These are phyloP conservation scores for Pachydiplax longipennis DNA, from an alignment of 2,888 invertebrate species.

Conservation along the genomic window DNA sequence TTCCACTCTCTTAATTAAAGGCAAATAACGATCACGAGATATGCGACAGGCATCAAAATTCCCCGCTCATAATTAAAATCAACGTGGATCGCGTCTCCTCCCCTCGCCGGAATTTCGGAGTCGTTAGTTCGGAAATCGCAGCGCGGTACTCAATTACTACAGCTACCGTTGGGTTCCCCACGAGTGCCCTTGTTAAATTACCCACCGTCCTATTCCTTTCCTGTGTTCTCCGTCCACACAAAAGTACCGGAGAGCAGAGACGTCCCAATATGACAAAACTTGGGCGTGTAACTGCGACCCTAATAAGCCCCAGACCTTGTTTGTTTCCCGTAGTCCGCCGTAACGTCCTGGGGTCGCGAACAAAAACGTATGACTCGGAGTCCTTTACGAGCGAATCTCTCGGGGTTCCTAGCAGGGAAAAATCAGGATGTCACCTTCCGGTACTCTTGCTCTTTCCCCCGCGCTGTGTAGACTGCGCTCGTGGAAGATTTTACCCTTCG, in stretches of 20 bases:
- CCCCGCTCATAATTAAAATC: no score
- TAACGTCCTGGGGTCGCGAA: neutral
- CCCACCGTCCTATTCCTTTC: neutral
- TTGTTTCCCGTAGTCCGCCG: neutral
- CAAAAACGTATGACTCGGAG: neutral
- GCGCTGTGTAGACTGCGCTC: neutral
- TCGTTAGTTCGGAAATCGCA: neutral
- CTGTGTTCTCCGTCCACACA: neutral
- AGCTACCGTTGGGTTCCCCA: neutral
- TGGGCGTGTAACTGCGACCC: neutral
- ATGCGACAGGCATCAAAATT: no score
- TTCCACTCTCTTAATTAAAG: no score
- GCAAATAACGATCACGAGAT: no score
- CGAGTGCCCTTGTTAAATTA: neutral
- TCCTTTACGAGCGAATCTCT: neutral
- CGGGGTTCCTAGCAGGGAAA: neutral
- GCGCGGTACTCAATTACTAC: neutral
- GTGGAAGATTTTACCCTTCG: no score
- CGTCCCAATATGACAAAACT: neutral
- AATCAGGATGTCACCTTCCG: neutral
- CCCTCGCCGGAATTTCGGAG: neutral
- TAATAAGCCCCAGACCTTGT: neutral
- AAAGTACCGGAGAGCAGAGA: no score
- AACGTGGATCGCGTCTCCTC: neutral
- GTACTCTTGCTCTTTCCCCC: neutral